Evolutionary conservation across 2,888 invertebrate species (phyloP), one percentile per base, ranked within the genome.

Genomic region (Drosophila prostipennis): DNA sequence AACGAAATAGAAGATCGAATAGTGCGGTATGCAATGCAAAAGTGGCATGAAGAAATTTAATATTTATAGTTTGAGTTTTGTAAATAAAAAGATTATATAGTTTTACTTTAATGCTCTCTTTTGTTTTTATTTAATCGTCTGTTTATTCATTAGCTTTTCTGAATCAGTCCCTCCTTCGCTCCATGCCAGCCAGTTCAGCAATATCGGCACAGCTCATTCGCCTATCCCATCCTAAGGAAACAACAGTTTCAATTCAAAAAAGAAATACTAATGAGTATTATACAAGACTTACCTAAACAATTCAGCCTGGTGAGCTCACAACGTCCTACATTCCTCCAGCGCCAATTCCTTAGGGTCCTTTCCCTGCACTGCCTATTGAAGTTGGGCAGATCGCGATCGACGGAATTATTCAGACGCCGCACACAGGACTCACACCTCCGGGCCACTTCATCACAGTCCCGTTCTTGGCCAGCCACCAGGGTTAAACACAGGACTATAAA

Each of bases 1-100:
- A 36, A 48, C 14, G 40, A 71, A 58, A 58, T 69, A 16, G 59
- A 70, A 53, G 69, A 69, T 48, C 16, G 69, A 14, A 37, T 69
- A 8, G 69, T 70, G 14, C 51, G 69, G 2, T 69, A 69, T 48
- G 59, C 69, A 2, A 23, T 69, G 69, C 39, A 46, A 6, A 58
- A 42, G n/a, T 14, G n/a, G 14, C 52, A 23, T 7, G 43, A 69
- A 26, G 68, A 69, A 36, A 69, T 46, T 40, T 69, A 29, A 32
- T 6, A 39, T 10, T 6, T 6, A 4, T n/a, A 10, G 2, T 11
- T 39, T 19, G 29, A 13, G 40, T 8, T 2, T 6, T 43, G 6
- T 14, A 16, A 46, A 46, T 32, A 32, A 46, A 46, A 46, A 5
- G 6, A 32, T 2, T 14, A 2, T 4, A 6, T 0, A 1, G 3